A percentile compares a stretch with the other conserved stretches of the same genome.
phyloP scores from a whole-genome alignment of 92 coral and sea anemone genomes.

The Nematostella vectensis region DNA sequence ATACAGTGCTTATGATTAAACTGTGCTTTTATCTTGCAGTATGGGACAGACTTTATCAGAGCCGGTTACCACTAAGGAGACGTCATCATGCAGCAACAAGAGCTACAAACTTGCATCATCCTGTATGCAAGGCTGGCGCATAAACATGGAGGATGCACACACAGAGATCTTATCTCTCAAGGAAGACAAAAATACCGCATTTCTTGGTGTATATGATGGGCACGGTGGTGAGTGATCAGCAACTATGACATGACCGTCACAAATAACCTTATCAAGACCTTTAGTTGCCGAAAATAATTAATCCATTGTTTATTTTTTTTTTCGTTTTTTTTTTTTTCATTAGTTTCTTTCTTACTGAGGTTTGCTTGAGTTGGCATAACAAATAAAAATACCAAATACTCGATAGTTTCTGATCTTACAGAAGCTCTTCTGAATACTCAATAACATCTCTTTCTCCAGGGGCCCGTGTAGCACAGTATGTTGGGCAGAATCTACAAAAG shows the following conservation, averaged over 20 bases:
- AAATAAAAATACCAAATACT: no score
- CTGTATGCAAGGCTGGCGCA: slow-evolving; percentile 99
- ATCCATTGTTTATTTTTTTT: not conserved
- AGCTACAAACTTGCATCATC: slow-evolving; percentile 87
- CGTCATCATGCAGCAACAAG: slow-evolving; percentile 74
- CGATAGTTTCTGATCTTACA: no score
- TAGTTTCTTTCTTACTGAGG: no score
- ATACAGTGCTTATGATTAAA: no score
- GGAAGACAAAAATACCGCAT: slow-evolving; percentile 85
- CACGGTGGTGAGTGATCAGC: slow-evolving; percentile 80
- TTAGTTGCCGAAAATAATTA: not conserved
- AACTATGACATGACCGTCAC: not conserved
- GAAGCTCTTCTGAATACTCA: no score
- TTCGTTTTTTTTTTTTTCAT: no score
- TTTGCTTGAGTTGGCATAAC: no score
- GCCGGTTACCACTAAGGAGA: slow-evolving; percentile 93
- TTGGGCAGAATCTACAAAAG: slow-evolving; percentile 72
- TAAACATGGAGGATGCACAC: slow-evolving; percentile 99
- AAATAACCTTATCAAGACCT: not conserved
- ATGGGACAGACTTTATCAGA: slow-evolving; percentile 99
- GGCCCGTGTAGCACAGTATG: slow-evolving; percentile 92
- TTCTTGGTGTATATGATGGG: slow-evolving; percentile 98
- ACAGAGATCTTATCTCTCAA: slow-evolving; percentile 87
- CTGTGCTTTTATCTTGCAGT: slow-evolving; percentile 15
- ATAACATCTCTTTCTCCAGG: slow-evolving; percentile 52